Evolutionary conservation across 2,113 vertebrate genomes (phyloP), one percentile per base, ranked within the genome.

Genomic region (Sinocyclocheilus rhinocerous): DNA sequence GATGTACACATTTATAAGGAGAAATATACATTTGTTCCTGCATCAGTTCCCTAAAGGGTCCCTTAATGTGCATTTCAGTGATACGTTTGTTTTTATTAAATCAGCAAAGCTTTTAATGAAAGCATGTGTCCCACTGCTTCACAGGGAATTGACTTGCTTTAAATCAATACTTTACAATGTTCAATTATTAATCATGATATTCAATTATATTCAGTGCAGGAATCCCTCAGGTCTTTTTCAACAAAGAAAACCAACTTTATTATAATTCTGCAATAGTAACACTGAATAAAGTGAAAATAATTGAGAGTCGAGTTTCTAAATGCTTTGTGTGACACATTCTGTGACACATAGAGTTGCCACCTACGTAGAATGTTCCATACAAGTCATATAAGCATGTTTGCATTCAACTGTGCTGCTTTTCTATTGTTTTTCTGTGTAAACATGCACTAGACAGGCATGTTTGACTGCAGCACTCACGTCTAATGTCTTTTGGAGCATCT

Each of bases 111-210:
- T 59, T 76, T 42, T 76, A 76, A 52, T 80, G 20, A 63, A 79
- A 61, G 29, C 57, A 16, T 42, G 36, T 39, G 8, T 78, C 90
- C 88, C 86, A 90, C 87, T 86, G 89, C 90, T 90, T 91, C 90
- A 91, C 92, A 91, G 91, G 90, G 87, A 90, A 90, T 90, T 90
- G 89, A 87, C 91, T 91, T 92, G 89, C 90, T 93, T 92, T 90
- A 87, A 92, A 94, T 94, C 93, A 92, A 94, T 93, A 94, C 90
- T 91, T 89, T 94, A 93, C 93, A 93, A 93, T 93, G 93, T 94
- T 93, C 88, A 93, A 90, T 90, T 85, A 75, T 84, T 87, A 86
- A 88, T 87, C 86, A 88, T 87, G 83, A 91, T 92, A 90, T 93
- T 91, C 91, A 93, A 94, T 93, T 88, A 92, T 92, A 93, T 94